Conservation (phyloP, 2,797 vertebrate genomes). For the Acanthurus lineatus region DNA sequence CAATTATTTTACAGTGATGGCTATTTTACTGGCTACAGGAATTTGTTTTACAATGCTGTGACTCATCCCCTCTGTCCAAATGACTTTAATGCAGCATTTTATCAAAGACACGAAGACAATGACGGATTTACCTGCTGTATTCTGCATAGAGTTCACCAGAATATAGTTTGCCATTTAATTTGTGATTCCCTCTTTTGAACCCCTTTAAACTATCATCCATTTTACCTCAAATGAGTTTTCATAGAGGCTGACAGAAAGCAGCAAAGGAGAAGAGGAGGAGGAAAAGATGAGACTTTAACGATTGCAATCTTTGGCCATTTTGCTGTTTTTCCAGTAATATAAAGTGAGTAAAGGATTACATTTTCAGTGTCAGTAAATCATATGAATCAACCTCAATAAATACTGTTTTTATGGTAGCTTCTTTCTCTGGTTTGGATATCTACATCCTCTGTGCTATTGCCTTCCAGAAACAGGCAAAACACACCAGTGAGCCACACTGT, state of each 20-base stretch:
- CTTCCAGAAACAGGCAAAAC: too few relatives aligned
- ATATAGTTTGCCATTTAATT: background rate
- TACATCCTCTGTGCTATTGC: too few relatives aligned
- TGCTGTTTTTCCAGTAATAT: too few relatives aligned
- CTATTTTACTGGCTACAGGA: slow-evolving; percentile 60
- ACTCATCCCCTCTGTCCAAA: slow-evolving; percentile 44
- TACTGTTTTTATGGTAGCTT: too few relatives aligned
- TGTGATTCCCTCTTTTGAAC: background rate
- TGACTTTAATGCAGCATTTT: slow-evolving; percentile 40
- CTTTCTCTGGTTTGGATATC: too few relatives aligned
- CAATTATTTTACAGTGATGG: slow-evolving; percentile 77
- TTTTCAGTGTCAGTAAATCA: too few relatives aligned
- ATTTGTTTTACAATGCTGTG: slow-evolving; percentile 66
- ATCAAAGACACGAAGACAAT: slow-evolving; percentile 14
- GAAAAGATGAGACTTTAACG: too few relatives aligned
- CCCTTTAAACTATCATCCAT: background rate
- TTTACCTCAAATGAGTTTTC: background rate
- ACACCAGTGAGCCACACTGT: too few relatives aligned
- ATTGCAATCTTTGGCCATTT: too few relatives aligned
- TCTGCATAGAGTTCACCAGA: background rate
- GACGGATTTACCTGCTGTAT: background rate
- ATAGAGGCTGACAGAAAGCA: background rate
- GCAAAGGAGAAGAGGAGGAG: too few relatives aligned
- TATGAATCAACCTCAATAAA: too few relatives aligned
- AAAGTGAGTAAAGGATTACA: too few relatives aligned